Conservation (phyloP, 2,888 invertebrate genomes). For the Eilema sororculum region DNA sequence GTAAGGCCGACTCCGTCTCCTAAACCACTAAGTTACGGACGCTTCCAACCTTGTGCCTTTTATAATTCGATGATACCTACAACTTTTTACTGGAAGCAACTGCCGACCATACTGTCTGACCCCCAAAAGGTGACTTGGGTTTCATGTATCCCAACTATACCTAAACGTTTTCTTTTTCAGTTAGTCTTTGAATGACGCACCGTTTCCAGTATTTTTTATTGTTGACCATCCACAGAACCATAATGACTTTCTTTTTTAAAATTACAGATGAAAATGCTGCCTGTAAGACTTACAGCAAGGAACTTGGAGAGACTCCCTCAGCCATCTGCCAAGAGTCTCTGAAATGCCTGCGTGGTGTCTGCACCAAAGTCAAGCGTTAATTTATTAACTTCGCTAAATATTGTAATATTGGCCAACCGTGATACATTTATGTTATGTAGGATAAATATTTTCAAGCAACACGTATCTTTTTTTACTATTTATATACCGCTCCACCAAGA, state of each 20-base stretch:
- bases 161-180: too few species aligned
- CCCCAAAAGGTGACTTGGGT: too few species aligned
- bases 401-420: not conserved
- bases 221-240: too few species aligned
- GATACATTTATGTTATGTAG: not conserved
- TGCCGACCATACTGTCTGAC: too few species aligned
- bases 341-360: constrained; percentile 68
- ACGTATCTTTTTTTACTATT: not conserved
- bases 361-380: constrained; percentile 58
- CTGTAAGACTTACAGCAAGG: constrained; percentile 80
- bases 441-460: not conserved
- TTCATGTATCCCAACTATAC: too few species aligned
- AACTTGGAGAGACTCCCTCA: constrained; percentile 78
- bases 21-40: too few species aligned
- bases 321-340: constrained; percentile 76
- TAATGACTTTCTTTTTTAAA: not conserved
- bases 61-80: too few species aligned
- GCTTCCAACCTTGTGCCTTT: too few species aligned
- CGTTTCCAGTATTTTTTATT: too few species aligned
- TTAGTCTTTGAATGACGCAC: too few species aligned
- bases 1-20: too few species aligned
- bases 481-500: not conserved
- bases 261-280: constrained; percentile 69
- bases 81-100: too few species aligned
- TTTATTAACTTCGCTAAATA: not conserved